These are phyloP conservation scores for Tetraodon nigroviridis DNA, from an alignment of 2,113 vertebrate genomes.

Conservation along the genomic window DNA sequence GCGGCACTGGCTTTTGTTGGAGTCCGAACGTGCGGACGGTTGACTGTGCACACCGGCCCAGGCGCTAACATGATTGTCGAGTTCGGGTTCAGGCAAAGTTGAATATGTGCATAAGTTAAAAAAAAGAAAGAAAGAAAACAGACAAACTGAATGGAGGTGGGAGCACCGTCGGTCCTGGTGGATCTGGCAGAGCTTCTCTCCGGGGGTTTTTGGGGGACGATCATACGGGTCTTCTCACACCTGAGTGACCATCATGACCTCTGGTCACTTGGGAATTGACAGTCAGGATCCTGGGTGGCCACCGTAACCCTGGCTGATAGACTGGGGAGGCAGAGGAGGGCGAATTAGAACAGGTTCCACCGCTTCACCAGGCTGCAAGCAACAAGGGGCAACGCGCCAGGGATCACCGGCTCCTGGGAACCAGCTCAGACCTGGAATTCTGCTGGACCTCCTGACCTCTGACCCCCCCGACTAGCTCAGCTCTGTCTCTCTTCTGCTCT, in stretches of 20 bases:
- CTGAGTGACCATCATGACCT: conserved; percentile 63
- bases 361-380: not conserved
- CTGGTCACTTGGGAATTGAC: conserved; percentile 57
- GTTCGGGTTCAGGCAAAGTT: conserved; percentile 59
- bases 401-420: not conserved
- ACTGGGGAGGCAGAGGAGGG: conserved; percentile 51
- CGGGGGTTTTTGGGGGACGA: conserved; percentile 30
- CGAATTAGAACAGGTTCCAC: conserved; percentile 7
- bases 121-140: not conserved
- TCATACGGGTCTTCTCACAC: conserved; percentile 50
- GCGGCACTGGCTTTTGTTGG: conserved; percentile 58
- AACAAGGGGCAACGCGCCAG: not conserved
- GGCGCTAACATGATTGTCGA: conserved; percentile 67
- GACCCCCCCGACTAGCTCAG: too few relatives aligned
- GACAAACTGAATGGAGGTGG: too few relatives aligned
- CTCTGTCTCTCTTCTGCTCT: too few relatives aligned
- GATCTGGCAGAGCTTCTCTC: conserved; percentile 54
- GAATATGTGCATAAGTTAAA: conserved; percentile 56
- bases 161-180: conserved; percentile 17
- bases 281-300: conserved; percentile 75
- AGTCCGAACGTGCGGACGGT: conserved; percentile 36
- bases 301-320: conserved; percentile 69
- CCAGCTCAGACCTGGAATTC: too few relatives aligned
- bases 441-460: too few relatives aligned
- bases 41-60: conserved; percentile 38